Percentiles rank a stretch among this genome's conserved stretches.
Conservation (phyloP, 2,888 invertebrate species). For the Thera obeliscata region DNA sequence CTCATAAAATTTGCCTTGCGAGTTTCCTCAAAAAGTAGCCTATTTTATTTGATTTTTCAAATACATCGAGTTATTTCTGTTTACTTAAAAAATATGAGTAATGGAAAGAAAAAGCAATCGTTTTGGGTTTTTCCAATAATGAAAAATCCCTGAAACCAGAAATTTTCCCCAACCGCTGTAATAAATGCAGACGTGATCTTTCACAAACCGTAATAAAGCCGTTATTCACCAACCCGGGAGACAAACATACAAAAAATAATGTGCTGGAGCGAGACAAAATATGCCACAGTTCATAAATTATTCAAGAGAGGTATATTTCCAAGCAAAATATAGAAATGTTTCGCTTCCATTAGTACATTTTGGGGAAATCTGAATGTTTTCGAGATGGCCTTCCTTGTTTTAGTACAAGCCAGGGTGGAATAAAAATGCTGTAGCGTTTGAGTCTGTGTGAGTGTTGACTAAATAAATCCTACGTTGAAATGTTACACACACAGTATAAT, state of each 20-base stretch:
- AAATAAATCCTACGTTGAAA: no score
- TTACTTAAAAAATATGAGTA: not conserved
- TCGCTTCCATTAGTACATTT: slow-evolving; percentile 36
- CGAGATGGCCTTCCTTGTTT: not conserved
- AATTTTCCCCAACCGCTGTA: slow-evolving; percentile 5
- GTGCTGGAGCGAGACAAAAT: slow-evolving; percentile 15
- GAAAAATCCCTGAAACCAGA: slow-evolving; percentile 3
- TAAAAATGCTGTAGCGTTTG: no score
- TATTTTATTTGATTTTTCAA: no score
- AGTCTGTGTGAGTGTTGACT: no score
- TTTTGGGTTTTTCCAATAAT: slow-evolving; percentile 8
- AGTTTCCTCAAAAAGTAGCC: no score
- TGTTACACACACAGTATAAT: no score
- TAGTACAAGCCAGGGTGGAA: no score
- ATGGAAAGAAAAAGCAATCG: slow-evolving; percentile 2
- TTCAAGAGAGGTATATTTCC: slow-evolving; percentile 36
- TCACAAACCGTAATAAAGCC: slow-evolving; percentile 21
- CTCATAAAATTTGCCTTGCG: no score
- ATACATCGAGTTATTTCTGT: not conserved
- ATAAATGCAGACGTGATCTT: slow-evolving; percentile 21
- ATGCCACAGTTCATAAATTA: slow-evolving; percentile 33
- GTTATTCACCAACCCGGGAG: slow-evolving; percentile 12
- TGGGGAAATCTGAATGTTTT: slow-evolving; percentile 17
- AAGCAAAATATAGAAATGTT: slow-evolving; percentile 32
- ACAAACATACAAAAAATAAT: slow-evolving; percentile 17